Conservation (phyloP, 2,797 vertebrate genomes). For the Galago senegalensis region DNA sequence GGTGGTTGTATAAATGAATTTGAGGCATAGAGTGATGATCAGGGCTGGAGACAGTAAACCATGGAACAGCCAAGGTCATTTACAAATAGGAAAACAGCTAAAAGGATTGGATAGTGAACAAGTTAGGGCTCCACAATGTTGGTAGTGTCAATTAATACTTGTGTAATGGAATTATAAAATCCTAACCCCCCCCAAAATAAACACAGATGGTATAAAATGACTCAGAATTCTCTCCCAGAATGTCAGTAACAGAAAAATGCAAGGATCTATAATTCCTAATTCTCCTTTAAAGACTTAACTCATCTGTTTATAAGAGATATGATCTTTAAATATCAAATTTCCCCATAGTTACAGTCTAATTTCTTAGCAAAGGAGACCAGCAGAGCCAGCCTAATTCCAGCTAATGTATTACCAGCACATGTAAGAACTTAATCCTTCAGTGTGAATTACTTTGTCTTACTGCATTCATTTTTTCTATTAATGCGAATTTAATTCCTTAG, state of each 20-base stretch:
- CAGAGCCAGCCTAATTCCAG: neutral
- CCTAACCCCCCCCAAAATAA: neutral
- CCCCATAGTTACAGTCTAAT: neutral
- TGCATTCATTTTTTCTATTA: neutral
- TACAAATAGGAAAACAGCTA: neutral
- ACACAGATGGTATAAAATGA: constrained; percentile 14
- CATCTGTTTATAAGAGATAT: neutral
- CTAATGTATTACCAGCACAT: neutral
- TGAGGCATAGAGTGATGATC: neutral
- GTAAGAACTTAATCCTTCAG: neutral
- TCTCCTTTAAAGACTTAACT: constrained; percentile 9
- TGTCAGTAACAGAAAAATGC: neutral
- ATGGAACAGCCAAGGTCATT: neutral
- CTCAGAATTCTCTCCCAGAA: neutral
- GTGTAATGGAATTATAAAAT: neutral
- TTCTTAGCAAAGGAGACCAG: neutral
- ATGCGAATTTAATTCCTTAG: neutral
- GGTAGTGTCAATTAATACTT: neutral
- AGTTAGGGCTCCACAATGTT: neutral
- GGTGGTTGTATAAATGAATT: neutral
- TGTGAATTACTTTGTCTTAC: neutral
- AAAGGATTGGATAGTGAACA: no score
- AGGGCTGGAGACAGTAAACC: neutral
- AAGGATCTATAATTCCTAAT: neutral
- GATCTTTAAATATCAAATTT: neutral